Conservation (phyloP, 2,797 vertebrate species). For the Neosalanx taihuensis region DNA sequence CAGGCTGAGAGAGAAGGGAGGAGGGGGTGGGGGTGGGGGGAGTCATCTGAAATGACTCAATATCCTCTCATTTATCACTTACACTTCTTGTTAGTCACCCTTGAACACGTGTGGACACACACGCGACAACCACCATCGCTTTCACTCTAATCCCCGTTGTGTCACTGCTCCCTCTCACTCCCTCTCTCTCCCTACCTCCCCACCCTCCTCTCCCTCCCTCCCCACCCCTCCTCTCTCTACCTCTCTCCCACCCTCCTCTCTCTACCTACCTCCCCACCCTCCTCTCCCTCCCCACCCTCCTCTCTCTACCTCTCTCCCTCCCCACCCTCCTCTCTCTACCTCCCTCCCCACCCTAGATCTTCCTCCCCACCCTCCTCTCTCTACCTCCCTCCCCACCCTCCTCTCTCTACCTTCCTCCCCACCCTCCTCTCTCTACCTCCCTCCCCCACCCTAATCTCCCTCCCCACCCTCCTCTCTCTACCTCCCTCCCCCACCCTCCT, state of each 20-base stretch:
- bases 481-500: background rate
- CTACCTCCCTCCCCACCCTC: background rate
- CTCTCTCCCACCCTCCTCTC: background rate
- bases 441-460: background rate
- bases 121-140: background rate
- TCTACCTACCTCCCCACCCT: background rate
- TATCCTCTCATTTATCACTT: too few relatives aligned
- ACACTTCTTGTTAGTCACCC: too few relatives aligned
- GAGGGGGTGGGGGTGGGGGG: too few relatives aligned
- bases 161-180: too few relatives aligned
- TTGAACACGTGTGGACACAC: background rate
- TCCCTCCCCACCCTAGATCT: background rate
- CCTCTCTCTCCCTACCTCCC: too few relatives aligned
- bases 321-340: background rate
- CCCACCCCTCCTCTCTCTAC: constrained; percentile 4
- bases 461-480: background rate
- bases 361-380: background rate
- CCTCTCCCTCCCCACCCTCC: background rate
- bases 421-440: background rate
- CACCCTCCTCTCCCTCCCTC: background rate
- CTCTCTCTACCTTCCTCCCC: background rate
- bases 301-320: background rate
- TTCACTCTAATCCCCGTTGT: too few relatives aligned
- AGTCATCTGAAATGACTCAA: too few relatives aligned
- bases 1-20: too few relatives aligned